Percentiles rank a stretch among this genome's conserved stretches.
Evolutionary conservation across 37 sponge, comb jelly and placozoan genomes (phyloP).

Genomic region (Aplysina aerophoba): DNA sequence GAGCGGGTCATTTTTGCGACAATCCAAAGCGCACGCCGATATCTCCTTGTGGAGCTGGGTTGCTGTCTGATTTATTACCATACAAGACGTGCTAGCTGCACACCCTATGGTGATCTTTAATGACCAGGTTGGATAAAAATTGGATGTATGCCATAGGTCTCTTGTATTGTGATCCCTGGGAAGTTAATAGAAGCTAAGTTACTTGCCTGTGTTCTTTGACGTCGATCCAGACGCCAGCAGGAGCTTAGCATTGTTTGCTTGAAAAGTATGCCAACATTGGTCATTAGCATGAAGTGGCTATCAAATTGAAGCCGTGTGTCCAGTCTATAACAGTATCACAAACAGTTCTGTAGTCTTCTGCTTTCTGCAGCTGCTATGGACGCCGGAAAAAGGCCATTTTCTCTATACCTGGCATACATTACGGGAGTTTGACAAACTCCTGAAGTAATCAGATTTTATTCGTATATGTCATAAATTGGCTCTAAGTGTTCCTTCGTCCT

Average conservation of each 20-base stretch:
- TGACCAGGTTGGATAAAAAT: background rate
- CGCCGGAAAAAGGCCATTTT: background rate
- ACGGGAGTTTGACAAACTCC: background rate
- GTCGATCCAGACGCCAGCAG: background rate
- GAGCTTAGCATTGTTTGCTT: background rate
- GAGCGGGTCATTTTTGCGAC: background rate
- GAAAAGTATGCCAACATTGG: background rate
- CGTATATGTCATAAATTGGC: too few species aligned
- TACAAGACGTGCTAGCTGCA: constrained; percentile 1
- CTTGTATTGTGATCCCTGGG: too few species aligned
- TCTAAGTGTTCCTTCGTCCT: too few species aligned
- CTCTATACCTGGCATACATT: background rate
- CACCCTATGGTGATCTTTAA: background rate
- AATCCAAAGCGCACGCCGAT: background rate
- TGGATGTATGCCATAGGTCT: background rate
- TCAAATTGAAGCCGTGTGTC: background rate
- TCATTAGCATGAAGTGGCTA: background rate
- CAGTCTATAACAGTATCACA: background rate
- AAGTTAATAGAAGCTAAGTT: background rate
- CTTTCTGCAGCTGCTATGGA: background rate
- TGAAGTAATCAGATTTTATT: background rate
- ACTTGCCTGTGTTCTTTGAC: background rate
- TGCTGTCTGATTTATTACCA: background rate
- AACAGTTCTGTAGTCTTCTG: background rate
- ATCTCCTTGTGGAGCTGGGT: constrained; percentile 1